phyloP scores from a whole-genome alignment of 2,797 vertebrate species.

The Tarsius wallacei region DNA sequence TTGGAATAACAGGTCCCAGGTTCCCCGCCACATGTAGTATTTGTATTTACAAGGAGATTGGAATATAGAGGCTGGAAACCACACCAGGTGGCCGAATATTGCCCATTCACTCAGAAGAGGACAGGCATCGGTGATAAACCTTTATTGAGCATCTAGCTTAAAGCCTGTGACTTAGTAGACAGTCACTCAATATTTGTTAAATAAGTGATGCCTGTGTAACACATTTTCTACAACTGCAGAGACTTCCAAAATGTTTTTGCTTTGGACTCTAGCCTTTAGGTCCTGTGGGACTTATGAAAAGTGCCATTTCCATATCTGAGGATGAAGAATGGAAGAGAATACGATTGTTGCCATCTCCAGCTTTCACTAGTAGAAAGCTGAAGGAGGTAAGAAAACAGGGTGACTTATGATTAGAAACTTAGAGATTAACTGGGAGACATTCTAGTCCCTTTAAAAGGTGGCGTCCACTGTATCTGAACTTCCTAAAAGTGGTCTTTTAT shows the following conservation, averaged over 20 bases:
- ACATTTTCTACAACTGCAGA: not conserved
- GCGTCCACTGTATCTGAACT: not conserved
- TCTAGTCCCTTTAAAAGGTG: not conserved
- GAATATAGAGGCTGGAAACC: not conserved
- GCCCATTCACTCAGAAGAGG: not conserved
- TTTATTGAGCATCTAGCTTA: not conserved
- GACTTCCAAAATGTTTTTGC: not conserved
- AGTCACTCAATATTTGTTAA: not conserved
- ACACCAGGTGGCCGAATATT: not conserved
- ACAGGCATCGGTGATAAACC: not conserved
- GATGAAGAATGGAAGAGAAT: constrained; percentile 90
- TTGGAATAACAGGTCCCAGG: not conserved
- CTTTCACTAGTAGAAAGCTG: constrained; percentile 91
- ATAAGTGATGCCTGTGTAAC: not conserved
- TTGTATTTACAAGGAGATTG: not conserved
- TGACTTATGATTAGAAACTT: not conserved
- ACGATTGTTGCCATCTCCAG: constrained; percentile 88
- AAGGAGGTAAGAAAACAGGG: constrained; percentile 88
- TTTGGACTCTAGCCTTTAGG: not conserved
- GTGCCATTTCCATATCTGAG: constrained; percentile 56
- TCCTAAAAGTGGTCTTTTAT: not conserved
- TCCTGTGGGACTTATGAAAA: constrained; percentile 62
- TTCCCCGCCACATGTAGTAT: not conserved
- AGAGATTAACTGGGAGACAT: not conserved
- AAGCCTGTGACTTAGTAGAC: not conserved